Conservation (phyloP, 2,888 invertebrate genomes). For the Hybos culiciformis region DNA sequence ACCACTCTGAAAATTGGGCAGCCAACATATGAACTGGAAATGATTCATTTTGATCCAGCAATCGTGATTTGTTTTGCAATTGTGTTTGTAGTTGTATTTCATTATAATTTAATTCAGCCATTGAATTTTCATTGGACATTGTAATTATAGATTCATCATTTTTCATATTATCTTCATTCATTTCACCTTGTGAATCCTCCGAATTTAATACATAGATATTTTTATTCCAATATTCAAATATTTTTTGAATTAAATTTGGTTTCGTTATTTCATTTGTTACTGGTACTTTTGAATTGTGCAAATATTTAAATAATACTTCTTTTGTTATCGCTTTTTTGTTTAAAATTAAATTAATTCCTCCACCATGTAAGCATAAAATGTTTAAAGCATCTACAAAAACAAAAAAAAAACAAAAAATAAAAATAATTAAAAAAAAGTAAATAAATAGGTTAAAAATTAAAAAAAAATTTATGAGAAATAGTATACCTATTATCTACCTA, state of each 20-base stretch:
- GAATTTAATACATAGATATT: background rate
- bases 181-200: too few species aligned
- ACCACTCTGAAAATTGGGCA: constrained; percentile 45
- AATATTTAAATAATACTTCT: constrained; percentile 41
- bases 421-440: too few species aligned
- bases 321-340: constrained; percentile 40
- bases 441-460: too few species aligned
- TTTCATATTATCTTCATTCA: too few species aligned
- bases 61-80: background rate
- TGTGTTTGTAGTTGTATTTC: background rate
- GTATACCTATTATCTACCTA: too few species aligned
- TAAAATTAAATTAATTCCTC: constrained; percentile 36
- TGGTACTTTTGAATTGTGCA: constrained; percentile 36
- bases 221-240: constrained; percentile 36
- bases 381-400: constrained; percentile 45
- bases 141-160: too few species aligned
- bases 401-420: too few species aligned
- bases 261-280: constrained; percentile 39
- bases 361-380: constrained; percentile 38
- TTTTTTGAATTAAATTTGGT: constrained; percentile 36
- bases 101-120: background rate
- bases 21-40: constrained; percentile 38
- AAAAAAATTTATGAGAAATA: too few species aligned
- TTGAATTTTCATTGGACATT: background rate
- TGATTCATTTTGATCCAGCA: constrained; percentile 12